Percentiles rank a stretch among this genome's conserved stretches.
These are phyloP conservation scores for Gavia stellata DNA, from an alignment of 2,113 vertebrate genomes.

Conservation along the genomic window DNA sequence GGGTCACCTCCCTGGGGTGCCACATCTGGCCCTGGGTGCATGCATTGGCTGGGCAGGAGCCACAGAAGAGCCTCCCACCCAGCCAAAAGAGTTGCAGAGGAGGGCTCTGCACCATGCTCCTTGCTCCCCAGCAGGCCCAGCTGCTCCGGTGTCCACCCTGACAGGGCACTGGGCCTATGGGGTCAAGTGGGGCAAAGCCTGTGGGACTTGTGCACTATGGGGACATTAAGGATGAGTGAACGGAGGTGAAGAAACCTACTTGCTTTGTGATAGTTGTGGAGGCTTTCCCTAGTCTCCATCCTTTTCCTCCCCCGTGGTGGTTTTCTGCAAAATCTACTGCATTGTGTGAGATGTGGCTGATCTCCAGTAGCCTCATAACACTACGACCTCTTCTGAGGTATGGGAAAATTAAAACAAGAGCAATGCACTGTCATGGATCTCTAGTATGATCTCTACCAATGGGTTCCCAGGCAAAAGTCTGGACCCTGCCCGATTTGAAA, in stretches of 20 bases:
- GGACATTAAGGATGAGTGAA: neutral
- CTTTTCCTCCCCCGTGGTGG: neutral
- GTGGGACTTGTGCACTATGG: neutral
- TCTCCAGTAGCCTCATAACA: neutral
- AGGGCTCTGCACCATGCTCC: neutral
- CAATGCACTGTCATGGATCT: neutral
- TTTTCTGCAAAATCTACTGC: neutral
- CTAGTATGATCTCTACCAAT: neutral
- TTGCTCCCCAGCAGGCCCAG: neutral
- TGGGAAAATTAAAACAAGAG: neutral
- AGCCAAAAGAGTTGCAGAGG: neutral
- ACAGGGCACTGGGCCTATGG: neutral
- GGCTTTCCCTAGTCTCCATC: neutral
- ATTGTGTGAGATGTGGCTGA: neutral
- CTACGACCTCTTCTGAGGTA: neutral
- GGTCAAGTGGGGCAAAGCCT: neutral
- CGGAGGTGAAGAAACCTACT: neutral
- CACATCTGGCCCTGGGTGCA: neutral
- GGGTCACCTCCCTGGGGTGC: neutral
- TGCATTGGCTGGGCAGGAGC: neutral
- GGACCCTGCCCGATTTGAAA: neutral
- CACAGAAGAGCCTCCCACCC: neutral
- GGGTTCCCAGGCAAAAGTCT: neutral
- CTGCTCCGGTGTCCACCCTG: neutral
- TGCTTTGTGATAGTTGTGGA: neutral